Percentiles rank a stretch among this genome's conserved stretches.
Evolutionary conservation across 2,888 invertebrate species (phyloP).

Genomic region (Rotaria socialis): DNA sequence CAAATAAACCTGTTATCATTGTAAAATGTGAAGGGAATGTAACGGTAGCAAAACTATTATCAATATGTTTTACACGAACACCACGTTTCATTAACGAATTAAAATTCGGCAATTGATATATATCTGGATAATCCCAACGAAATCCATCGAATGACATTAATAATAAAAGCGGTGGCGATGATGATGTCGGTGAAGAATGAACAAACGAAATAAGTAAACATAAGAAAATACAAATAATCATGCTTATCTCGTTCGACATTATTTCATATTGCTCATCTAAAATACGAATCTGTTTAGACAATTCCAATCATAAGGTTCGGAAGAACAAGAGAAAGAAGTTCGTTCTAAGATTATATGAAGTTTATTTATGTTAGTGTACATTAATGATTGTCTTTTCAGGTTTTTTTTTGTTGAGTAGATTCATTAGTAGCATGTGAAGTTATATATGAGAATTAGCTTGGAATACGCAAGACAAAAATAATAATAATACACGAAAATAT

Average conservation of each 20-base stretch:
- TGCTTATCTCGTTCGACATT: neutral
- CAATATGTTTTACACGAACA: conserved; percentile 40
- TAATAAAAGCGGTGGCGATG: conserved; percentile 32
- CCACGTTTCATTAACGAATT: conserved; percentile 38
- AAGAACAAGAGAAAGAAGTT: too few relatives aligned
- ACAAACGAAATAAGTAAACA: neutral
- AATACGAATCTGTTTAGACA: neutral
- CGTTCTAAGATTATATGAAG: too few relatives aligned
- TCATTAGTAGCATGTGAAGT: neutral
- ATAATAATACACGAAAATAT: neutral
- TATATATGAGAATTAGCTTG: neutral
- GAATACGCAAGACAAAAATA: neutral
- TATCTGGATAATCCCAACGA: conserved; percentile 43
- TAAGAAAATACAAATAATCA: neutral
- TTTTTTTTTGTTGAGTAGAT: neutral
- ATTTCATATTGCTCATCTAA: neutral
- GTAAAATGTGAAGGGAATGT: conserved; percentile 47
- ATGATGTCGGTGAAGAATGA: neutral
- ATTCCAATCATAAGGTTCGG: too few relatives aligned
- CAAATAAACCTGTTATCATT: conserved; percentile 46
- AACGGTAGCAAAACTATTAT: conserved; percentile 45
- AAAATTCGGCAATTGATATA: conserved; percentile 39
- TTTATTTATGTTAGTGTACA: neutral
- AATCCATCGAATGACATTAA: conserved; percentile 45
- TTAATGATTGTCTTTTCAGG: neutral